A percentile compares a stretch with the other conserved stretches of the same genome.
phyloP scores from a whole-genome alignment of 2,888 invertebrate genomes.

The Drosophila pseudotalamancana region DNA sequence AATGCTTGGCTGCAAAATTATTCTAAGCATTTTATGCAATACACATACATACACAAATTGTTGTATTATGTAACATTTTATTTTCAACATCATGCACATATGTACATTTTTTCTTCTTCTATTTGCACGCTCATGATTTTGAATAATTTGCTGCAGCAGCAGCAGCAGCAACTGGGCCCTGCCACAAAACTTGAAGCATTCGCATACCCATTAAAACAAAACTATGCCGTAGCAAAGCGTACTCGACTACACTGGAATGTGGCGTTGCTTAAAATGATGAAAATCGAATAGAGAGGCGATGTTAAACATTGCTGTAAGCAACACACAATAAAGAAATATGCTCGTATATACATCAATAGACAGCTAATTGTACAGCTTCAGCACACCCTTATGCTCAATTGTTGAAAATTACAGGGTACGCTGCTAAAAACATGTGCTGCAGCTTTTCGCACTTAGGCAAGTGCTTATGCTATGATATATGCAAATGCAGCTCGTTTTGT shows the following conservation, averaged over 20 bases:
- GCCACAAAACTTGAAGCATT: neutral
- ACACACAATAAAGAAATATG: too few relatives aligned
- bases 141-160: slow-evolving; percentile 32
- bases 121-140: slow-evolving; percentile 39
- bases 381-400: neutral
- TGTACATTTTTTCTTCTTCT: neutral
- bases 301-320: too few relatives aligned
- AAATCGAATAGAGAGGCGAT: neutral
- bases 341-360: too few relatives aligned
- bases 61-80: slow-evolving; percentile 33
- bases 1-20: slow-evolving; percentile 65
- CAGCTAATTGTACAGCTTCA: too few relatives aligned
- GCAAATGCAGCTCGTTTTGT: neutral
- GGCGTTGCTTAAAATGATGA: neutral
- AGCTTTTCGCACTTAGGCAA: neutral
- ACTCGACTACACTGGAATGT: too few relatives aligned
- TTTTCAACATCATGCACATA: slow-evolving; percentile 3
- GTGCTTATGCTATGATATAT: neutral
- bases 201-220: neutral
- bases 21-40: slow-evolving; percentile 44
- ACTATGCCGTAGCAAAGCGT: neutral
- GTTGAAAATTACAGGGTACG: neutral
- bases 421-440: neutral
- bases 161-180: slow-evolving; percentile 3
- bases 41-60: slow-evolving; percentile 8